Percentiles rank a stretch among this genome's conserved stretches.
phyloP scores from a whole-genome alignment of 2,797 vertebrate species.

The Eulemur albifrons region DNA sequence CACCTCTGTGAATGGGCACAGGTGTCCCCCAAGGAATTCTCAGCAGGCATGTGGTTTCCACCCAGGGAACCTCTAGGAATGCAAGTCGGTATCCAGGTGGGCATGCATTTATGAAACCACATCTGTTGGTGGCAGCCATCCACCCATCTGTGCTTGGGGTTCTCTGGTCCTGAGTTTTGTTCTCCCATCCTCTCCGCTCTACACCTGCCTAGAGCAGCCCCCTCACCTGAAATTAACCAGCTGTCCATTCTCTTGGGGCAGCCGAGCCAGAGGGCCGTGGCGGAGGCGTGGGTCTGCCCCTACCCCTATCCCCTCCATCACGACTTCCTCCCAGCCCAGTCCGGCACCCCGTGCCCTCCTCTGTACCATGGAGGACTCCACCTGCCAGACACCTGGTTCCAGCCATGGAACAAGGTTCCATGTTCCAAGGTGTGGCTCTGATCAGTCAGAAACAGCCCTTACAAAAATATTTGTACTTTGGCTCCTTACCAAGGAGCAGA shows the following conservation, averaged over 20 bases:
- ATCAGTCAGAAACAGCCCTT: background rate
- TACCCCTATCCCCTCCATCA: fast-evolving
- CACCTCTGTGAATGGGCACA: background rate
- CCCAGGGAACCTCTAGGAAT: background rate
- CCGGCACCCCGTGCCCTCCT: background rate
- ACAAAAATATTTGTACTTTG: background rate
- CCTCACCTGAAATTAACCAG: background rate
- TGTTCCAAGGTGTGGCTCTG: background rate
- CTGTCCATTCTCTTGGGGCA: background rate
- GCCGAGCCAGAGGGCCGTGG: fast-evolving
- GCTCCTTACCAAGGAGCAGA: background rate
- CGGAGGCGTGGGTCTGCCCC: background rate
- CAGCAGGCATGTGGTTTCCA: background rate
- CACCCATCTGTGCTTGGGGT: background rate
- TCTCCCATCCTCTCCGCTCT: background rate
- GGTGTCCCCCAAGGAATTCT: background rate
- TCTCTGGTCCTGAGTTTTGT: background rate
- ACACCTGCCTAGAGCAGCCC: background rate
- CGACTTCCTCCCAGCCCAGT: background rate
- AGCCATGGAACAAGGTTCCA: no score
- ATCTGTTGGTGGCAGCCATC: background rate
- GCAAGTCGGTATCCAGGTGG: background rate
- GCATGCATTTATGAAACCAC: background rate
- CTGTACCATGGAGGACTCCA: background rate
- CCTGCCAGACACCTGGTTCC: background rate